Evolutionary conservation across 92 coral and sea anemone genomes (phyloP), one percentile per base, ranked within the genome.

Genomic region (Plumapathes pennacea): DNA sequence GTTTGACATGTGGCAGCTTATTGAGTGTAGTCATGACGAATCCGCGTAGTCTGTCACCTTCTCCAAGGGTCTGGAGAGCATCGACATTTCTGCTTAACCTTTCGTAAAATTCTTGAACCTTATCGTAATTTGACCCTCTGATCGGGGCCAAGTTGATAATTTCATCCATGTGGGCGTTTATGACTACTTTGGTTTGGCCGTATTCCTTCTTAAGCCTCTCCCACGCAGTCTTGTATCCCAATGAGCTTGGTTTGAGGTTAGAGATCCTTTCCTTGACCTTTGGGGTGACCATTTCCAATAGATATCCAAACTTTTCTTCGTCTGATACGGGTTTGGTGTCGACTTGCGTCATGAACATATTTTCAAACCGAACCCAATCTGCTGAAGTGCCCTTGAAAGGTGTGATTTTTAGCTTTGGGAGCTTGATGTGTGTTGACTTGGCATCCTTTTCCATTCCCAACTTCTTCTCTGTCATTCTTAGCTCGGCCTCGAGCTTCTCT

Each of bases 211-310:
- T 64, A 12, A 69, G 69, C 32, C 84, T 48, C 11, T 64, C 84
- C 87, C 87, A 74, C 50, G 80, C 89, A 0, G 81, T 68, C 48
- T 77, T 70, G 20, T 77, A 77, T 8, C 81, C 90, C 6, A 57
- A 44, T 29, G 50, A 36, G 11, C 90, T 62, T 20, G 85, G 90
- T 34, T 42, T 77, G 13, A 84, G 51, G 25, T 82, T 75, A 9
- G 78, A 27, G 0, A 68, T 44, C 26, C 57, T 26, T 20, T 57
- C 74, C 61, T 78, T 77, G 47, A 78, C 85, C 57, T 62, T 77
- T 19, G 56, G 46, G 11, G 36, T 55, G 27, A 78, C 83, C 41
- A 71, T 19, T 32, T 72, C 83, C 5, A 84, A 60, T 3, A 78
- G 47, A 50, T 78, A 78, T 3, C 85, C 74, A 26, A 84, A 78